Evolutionary conservation across 2,113 vertebrate genomes (phyloP).

Genomic region (Butorides virescens): DNA sequence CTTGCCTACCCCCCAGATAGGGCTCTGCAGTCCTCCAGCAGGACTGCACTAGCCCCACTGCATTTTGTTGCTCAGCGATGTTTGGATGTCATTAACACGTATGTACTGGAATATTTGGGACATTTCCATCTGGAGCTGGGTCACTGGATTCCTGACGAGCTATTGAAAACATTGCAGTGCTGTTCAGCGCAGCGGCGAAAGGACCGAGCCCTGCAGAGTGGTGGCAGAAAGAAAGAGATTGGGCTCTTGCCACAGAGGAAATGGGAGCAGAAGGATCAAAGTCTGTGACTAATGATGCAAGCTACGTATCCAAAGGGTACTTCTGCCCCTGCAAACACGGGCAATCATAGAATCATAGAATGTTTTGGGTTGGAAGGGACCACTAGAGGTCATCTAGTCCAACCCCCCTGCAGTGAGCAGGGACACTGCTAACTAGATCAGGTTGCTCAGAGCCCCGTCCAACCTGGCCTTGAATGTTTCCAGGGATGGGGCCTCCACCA

Average conservation of each 20-base stretch:
- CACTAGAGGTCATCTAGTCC: too few species aligned
- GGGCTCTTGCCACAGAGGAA: neutral
- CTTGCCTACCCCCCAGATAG: fast-evolving
- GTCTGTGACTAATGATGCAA: constrained; percentile 6
- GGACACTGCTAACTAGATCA: too few species aligned
- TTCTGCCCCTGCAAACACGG: neutral
- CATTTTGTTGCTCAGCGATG: neutral
- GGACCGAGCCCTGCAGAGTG: neutral
- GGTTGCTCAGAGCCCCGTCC: too few species aligned
- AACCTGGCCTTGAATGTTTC: too few species aligned
- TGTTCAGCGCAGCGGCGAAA: neutral
- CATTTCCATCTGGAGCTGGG: neutral
- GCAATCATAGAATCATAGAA: too few species aligned
- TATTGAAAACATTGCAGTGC: neutral
- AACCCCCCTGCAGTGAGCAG: too few species aligned
- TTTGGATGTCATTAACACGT: neutral
- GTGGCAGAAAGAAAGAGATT: neutral
- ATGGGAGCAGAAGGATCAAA: constrained; percentile 10
- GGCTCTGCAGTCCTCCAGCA: neutral
- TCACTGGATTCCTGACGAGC: neutral
- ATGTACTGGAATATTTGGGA: neutral
- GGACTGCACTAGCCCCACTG: neutral
- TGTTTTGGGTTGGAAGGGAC: too few species aligned
- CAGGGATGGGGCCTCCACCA: too few species aligned
- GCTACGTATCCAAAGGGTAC: neutral